Evolutionary conservation across 2,113 vertebrate genomes (phyloP), one percentile per base, ranked within the genome.

Genomic region (Dicerorhinus sumatrensis): DNA sequence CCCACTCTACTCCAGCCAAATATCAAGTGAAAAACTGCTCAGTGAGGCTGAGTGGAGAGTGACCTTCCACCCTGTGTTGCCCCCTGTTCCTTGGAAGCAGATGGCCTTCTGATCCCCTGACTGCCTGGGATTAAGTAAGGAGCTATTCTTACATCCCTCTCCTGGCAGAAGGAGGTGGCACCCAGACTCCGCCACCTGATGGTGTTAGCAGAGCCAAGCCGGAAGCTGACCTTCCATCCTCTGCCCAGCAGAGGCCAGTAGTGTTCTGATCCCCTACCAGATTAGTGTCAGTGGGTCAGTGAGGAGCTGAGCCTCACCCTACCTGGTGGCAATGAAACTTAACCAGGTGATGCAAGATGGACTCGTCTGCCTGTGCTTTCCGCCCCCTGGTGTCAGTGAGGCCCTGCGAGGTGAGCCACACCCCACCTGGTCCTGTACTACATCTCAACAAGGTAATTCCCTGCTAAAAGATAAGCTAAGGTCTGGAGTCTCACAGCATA

Each of bases 351-450:
- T 11, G 58, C 5, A 0, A 18, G 79, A 9, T 0, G 23, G 76
- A 11, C 13, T 2, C 2, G 36, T n/a, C 13, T 25, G 29, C 6
- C 29, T 8, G n/a, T 5, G 36, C 29, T 46, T 20, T 18, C 65
- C 6, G 2, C 3, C 14, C 21, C 36, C 0, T 14, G 89, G 21
- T 7, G 48, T 6, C 31, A 20, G 31, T 5, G 6, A 42, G 65
- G 13, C 25, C 39, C 54, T 62, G 25, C 3, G 6, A 54, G 46
- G 18, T 87, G 51, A 63, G 23, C 18, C 75, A 39, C 33, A 5
- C 31, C 23, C 33, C n/a, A 9, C 9, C 12, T 1, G 12, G 21
- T 36, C 33, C 54, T 31, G 5, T 0, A 16, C 76, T 10, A 6
- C 25, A 18, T 80, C 63, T 6, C 6, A 20, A 17, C 12, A 7